Evolutionary conservation across 2,888 invertebrate species (phyloP).

Genomic region (Mamestra brassicae): DNA sequence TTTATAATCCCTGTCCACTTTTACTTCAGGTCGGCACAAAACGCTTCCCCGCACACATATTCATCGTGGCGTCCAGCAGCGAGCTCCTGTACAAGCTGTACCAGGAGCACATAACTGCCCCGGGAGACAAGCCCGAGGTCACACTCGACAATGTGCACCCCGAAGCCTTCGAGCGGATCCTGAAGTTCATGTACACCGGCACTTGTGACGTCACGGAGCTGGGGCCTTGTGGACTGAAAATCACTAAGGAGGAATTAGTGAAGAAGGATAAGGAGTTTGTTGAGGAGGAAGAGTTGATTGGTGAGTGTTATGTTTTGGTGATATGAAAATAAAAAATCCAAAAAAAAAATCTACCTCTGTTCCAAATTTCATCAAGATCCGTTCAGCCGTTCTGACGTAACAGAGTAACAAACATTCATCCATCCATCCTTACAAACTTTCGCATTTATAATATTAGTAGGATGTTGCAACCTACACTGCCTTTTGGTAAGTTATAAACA

Average conservation of each 20-base stretch:
- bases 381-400: too few species aligned
- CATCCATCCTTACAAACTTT: too few species aligned
- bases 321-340: too few species aligned
- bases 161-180: constrained; percentile 93
- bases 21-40: constrained; percentile 90
- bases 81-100: constrained; percentile 92
- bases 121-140: constrained; percentile 82
- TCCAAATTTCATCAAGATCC: too few species aligned
- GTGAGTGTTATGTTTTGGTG: constrained; percentile 67
- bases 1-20: too few species aligned
- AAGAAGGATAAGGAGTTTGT: constrained; percentile 79
- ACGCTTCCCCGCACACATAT: constrained; percentile 93
- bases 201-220: constrained; percentile 91
- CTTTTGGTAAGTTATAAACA: too few species aligned
- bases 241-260: constrained; percentile 83
- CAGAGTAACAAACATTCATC: too few species aligned
- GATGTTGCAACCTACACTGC: too few species aligned
- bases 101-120: constrained; percentile 74
- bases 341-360: too few species aligned
- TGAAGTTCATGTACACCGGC: constrained; percentile 93
- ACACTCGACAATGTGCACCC: constrained; percentile 90
- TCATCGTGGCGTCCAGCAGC: constrained; percentile 92
- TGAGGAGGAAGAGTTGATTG: constrained; percentile 78
- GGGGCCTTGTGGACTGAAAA: constrained; percentile 88
- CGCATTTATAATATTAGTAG: too few species aligned